Percentiles rank a stretch among this genome's conserved stretches.
phyloP scores from a whole-genome alignment of 2,888 invertebrate species.

The Lasius fuliginosus region DNA sequence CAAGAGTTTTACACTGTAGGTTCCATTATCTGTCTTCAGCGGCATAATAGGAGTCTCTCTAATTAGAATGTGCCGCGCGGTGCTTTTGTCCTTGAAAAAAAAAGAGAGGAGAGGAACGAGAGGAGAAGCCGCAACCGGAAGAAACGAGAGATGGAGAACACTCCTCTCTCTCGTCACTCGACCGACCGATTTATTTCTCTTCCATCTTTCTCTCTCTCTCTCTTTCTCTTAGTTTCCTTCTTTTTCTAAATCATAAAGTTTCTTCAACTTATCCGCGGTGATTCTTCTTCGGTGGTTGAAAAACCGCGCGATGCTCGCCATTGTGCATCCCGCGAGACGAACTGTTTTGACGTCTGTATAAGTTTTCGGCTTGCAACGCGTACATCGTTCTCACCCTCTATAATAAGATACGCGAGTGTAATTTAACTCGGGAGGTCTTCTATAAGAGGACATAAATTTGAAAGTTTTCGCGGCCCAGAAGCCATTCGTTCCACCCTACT shows the following conservation, averaged over 20 bases:
- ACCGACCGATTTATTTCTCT: conserved; percentile 54
- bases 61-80: conserved; percentile 76
- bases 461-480: conserved; percentile 56
- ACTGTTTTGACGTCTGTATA: conserved; percentile 41
- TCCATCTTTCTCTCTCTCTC: conserved; percentile 24
- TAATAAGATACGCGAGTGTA: conserved; percentile 61
- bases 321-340: conserved; percentile 35
- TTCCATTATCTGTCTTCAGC: conserved; percentile 76
- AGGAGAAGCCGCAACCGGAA: conserved; percentile 23
- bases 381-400: conserved; percentile 20
- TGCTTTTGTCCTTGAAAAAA: conserved; percentile 67
- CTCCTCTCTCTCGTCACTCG: conserved; percentile 16
- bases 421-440: conserved; percentile 61
- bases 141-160: conserved; percentile 22
- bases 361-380: conserved; percentile 30
- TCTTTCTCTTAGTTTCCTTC: background rate
- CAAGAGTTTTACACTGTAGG: conserved; percentile 75
- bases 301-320: conserved; percentile 21
- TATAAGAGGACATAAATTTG: conserved; percentile 60
- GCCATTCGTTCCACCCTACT: conserved; percentile 60
- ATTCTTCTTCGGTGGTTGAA: conserved; percentile 46
- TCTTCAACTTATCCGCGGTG: conserved; percentile 21
- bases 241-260: conserved; percentile 56
- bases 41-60: conserved; percentile 74
- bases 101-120: background rate